Evolutionary conservation across 1,140 invertebrate species (phyloP).

Genomic region (Drosophila takahashii): DNA sequence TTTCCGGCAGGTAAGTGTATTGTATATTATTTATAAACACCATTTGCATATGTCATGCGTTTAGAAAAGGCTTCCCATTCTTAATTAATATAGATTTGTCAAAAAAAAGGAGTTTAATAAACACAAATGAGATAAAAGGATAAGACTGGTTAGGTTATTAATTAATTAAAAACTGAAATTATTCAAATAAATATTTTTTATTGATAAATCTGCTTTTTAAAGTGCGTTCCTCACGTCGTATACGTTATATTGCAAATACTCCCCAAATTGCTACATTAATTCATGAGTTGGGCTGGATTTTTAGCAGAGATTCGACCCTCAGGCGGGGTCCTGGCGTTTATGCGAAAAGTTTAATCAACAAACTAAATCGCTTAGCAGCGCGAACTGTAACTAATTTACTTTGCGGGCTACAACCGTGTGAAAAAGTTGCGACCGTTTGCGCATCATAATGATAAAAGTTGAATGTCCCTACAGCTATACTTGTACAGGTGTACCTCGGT

Average conservation of each 20-base stretch:
- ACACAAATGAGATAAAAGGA: neutral
- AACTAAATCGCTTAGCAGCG: constrained; percentile 80
- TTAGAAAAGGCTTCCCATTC: neutral
- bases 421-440: constrained; percentile 76
- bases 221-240: constrained; percentile 7
- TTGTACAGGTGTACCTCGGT: constrained; percentile 5
- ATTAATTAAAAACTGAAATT: too few relatives aligned
- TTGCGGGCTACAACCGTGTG: constrained; percentile 30
- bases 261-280: constrained; percentile 19
- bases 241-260: constrained; percentile 21
- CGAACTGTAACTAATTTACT: constrained; percentile 74
- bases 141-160: too few relatives aligned
- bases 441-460: constrained; percentile 83
- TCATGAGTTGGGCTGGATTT: constrained; percentile 2
- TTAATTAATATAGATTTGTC: neutral
- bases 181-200: too few relatives aligned
- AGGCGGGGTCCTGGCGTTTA: constrained; percentile 67
- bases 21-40: constrained; percentile 18
- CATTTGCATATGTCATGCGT: constrained; percentile 7
- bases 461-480: constrained; percentile 43
- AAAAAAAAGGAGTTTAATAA: neutral
- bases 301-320: constrained; percentile 2
- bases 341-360: constrained; percentile 79
- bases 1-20: neutral
- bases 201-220: neutral